Conservation (phyloP, 1,140 invertebrate species). For the Melanaphis sacchari region DNA sequence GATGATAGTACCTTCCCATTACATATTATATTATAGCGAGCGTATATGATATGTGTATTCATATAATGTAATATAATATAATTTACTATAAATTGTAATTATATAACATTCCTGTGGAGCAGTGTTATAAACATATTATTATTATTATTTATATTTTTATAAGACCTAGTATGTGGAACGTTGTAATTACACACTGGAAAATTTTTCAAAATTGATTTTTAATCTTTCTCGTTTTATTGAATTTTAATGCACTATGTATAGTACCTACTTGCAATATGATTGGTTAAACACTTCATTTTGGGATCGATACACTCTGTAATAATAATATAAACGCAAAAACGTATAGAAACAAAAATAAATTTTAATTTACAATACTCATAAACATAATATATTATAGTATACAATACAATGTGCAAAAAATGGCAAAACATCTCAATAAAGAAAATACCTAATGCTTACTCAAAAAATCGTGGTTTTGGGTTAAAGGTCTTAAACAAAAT, state of each 20-base stretch:
- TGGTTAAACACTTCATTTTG: not conserved
- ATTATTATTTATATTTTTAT: not conserved
- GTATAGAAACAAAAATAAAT: not conserved
- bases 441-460: too few species aligned
- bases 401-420: not conserved
- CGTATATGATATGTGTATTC: not conserved
- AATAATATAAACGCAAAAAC: not conserved
- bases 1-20: not conserved
- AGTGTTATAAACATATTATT: not conserved
- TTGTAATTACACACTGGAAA: constrained; percentile 28
- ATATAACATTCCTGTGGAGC: not conserved
- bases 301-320: not conserved
- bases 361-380: not conserved
- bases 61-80: not conserved
- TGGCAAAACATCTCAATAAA: too few species aligned
- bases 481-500: not conserved
- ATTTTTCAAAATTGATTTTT: constrained; percentile 40
- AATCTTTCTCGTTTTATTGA: constrained; percentile 2
- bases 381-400: not conserved
- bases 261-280: not conserved
- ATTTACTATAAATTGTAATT: constrained; percentile 1
- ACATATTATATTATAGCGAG: not conserved
- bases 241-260: not conserved
- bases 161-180: not conserved
- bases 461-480: too few species aligned